These are phyloP conservation scores for Choloepus hoffmanni DNA, from an alignment of 2,113 vertebrate genomes.

Conservation along the genomic window DNA sequence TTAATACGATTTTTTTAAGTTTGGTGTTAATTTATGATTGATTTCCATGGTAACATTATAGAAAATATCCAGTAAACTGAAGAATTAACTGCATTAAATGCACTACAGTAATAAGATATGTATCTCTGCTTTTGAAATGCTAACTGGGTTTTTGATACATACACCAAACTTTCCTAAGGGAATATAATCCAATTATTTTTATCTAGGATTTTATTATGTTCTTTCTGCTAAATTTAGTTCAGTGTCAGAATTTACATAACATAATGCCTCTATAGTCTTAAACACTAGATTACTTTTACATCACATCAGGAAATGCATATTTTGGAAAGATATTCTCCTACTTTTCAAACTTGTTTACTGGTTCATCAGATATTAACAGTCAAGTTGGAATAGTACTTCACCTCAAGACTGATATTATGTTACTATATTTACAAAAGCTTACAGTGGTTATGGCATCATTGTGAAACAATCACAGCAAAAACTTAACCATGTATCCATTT, in stretches of 20 bases:
- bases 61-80: slow-evolving; percentile 76
- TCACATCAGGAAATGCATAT: slow-evolving; percentile 2
- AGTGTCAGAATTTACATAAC: slow-evolving; percentile 70
- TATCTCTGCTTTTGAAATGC: slow-evolving; percentile 76
- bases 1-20: slow-evolving; percentile 75
- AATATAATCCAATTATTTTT: slow-evolving; percentile 76
- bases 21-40: slow-evolving; percentile 77
- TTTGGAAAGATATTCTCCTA: not conserved
- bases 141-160: slow-evolving; percentile 77
- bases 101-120: slow-evolving; percentile 72
- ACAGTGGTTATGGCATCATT: not conserved
- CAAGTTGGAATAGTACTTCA: not conserved
- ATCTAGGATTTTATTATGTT: slow-evolving; percentile 75
- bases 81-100: slow-evolving; percentile 68
- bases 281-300: slow-evolving; percentile 65
- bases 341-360: slow-evolving; percentile 6
- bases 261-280: slow-evolving; percentile 58
- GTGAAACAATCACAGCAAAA: not conserved
- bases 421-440: not conserved
- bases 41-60: slow-evolving; percentile 76
- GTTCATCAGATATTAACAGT: not conserved
- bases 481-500: slow-evolving; percentile 29
- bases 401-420: not conserved
- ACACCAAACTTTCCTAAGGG: slow-evolving; percentile 75
- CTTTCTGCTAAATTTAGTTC: slow-evolving; percentile 80